phyloP scores from a whole-genome alignment of 2,797 vertebrate genomes.

The Mormyrus proboscirostris region DNA sequence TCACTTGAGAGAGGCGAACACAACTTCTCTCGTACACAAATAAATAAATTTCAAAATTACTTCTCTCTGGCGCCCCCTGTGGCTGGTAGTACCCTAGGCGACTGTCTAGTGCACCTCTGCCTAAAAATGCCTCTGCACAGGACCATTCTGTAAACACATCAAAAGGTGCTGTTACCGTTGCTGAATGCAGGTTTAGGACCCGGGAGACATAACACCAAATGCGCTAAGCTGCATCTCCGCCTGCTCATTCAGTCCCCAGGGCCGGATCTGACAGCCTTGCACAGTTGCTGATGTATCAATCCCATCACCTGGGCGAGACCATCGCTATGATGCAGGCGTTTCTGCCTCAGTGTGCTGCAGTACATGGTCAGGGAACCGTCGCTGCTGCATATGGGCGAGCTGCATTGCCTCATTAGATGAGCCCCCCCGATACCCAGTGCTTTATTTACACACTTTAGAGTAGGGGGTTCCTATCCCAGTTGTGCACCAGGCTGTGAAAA shows the following conservation, averaged over 20 bases:
- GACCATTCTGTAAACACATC: background rate
- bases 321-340: constrained; percentile 34
- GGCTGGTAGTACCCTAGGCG: background rate
- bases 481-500: background rate
- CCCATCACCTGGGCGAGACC: constrained; percentile 22
- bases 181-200: background rate
- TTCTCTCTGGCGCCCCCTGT: background rate
- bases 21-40: background rate
- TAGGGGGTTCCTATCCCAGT: background rate
- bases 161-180: background rate
- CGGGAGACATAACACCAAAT: background rate
- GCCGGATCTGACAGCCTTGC: constrained; percentile 25
- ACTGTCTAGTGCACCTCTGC: background rate
- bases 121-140: no score
- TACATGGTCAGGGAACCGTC: background rate
- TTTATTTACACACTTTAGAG: background rate
- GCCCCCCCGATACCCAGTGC: background rate
- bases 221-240: background rate
- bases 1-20: background rate
- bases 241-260: constrained; percentile 20
- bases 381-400: background rate
- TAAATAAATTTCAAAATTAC: background rate
- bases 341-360: background rate
- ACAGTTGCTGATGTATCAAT: constrained; percentile 38
- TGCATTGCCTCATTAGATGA: background rate